These are phyloP conservation scores for Ceriagrion tenellum DNA, from an alignment of 2,888 invertebrate genomes.

Conservation along the genomic window DNA sequence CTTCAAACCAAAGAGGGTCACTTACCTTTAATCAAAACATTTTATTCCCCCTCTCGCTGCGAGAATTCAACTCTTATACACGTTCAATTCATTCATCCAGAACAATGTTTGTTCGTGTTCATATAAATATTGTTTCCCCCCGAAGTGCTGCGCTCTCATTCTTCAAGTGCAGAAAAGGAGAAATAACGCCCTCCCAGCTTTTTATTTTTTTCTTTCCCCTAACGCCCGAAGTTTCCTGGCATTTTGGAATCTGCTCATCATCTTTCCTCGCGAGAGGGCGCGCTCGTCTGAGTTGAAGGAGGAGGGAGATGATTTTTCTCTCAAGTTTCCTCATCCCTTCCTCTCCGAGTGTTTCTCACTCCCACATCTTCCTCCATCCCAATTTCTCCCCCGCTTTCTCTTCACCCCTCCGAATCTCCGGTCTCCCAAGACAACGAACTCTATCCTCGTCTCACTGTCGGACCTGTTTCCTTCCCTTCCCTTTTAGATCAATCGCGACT, in stretches of 20 bases:
- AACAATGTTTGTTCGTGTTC: background rate
- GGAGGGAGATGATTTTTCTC: background rate
- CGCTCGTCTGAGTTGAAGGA: background rate
- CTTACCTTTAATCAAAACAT: too few species aligned
- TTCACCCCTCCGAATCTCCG: background rate
- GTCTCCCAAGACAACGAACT: background rate
- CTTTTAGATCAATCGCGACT: background rate
- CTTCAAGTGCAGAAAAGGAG: background rate
- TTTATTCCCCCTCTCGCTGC: background rate
- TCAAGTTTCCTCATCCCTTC: background rate
- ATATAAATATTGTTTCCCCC: background rate
- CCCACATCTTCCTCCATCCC: background rate
- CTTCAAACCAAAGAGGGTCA: too few species aligned
- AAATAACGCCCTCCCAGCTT: background rate
- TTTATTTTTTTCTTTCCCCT: background rate
- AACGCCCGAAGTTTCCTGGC: background rate
- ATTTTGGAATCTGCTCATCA: slow-evolving; percentile 2
- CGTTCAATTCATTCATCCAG: background rate
- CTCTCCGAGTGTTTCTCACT: background rate
- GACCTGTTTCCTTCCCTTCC: background rate
- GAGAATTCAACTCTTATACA: background rate
- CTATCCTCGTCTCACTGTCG: background rate
- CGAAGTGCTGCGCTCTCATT: background rate
- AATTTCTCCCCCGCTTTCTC: background rate
- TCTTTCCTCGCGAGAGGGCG: background rate